phyloP scores from a whole-genome alignment of 2,797 vertebrate genomes.

The Acanthornis magna region DNA sequence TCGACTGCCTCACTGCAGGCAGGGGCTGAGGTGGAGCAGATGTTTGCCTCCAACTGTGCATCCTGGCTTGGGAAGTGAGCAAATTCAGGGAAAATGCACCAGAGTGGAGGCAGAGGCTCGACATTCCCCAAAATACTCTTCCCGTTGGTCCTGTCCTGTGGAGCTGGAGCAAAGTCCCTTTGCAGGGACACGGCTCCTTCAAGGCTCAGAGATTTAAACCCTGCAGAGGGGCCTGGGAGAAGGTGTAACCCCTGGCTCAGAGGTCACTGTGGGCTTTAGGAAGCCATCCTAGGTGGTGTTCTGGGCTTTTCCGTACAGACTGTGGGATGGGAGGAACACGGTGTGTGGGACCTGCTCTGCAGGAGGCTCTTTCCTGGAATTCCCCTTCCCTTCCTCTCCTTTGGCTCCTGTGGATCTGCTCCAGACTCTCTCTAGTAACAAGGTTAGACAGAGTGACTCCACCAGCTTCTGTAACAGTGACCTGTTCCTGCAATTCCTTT shows the following conservation, averaged over 20 bases:
- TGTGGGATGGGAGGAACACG: accelerated
- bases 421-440: neutral
- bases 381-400: neutral
- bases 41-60: neutral
- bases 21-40: neutral
- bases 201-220: neutral
- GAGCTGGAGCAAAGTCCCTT: neutral
- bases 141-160: neutral
- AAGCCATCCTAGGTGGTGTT: neutral
- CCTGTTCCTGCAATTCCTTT: neutral
- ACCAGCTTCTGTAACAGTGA: neutral
- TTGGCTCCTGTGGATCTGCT: neutral
- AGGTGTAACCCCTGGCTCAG: neutral
- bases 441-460: neutral
- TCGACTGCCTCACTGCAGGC: neutral
- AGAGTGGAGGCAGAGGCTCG: neutral
- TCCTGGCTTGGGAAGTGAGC: neutral
- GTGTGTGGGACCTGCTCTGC: neutral
- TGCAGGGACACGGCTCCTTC: neutral
- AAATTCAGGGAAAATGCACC: neutral
- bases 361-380: neutral
- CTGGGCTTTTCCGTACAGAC: neutral
- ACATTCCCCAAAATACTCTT: neutral
- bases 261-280: neutral
- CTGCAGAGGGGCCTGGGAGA: neutral